These are phyloP conservation scores for Aplocera efformata DNA, from an alignment of 2,888 invertebrate species.

Conservation along the genomic window DNA sequence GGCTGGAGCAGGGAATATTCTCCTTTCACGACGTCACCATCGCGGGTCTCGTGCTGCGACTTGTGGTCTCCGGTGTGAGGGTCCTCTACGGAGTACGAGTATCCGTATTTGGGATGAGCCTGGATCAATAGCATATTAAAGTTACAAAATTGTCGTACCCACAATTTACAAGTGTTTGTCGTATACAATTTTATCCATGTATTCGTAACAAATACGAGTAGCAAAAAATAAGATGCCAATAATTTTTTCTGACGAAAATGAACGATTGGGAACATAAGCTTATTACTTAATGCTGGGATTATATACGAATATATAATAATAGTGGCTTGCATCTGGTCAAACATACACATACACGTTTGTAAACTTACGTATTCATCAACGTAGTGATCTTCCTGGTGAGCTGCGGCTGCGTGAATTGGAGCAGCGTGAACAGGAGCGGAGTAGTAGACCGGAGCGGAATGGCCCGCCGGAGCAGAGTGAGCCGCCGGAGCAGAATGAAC, in stretches of 20 bases:
- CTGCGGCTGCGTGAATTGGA: constrained; percentile 31
- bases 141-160: too few species aligned
- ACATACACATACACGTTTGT: background rate
- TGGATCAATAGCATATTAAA: constrained; percentile 30
- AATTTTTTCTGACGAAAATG: too few species aligned
- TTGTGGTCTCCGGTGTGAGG: constrained; percentile 82
- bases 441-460: constrained; percentile 24
- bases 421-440: constrained; percentile 35
- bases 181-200: too few species aligned
- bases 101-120: constrained; percentile 76
- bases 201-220: too few species aligned
- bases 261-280: too few species aligned
- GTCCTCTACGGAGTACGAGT: constrained; percentile 81
- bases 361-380: constrained; percentile 70
- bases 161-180: too few species aligned
- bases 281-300: too few species aligned
- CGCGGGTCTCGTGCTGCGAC: constrained; percentile 77
- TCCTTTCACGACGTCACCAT: constrained; percentile 80
- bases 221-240: too few species aligned
- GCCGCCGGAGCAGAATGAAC: constrained; percentile 31
- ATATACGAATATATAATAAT: too few species aligned
- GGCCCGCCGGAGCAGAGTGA: constrained; percentile 28
- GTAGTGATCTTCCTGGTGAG: constrained; percentile 59
- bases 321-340: too few species aligned
- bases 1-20: constrained; percentile 80